Percentiles rank a stretch among this genome's conserved stretches.
phyloP scores from a whole-genome alignment of 1,140 invertebrate genomes.

The Atta texana region DNA sequence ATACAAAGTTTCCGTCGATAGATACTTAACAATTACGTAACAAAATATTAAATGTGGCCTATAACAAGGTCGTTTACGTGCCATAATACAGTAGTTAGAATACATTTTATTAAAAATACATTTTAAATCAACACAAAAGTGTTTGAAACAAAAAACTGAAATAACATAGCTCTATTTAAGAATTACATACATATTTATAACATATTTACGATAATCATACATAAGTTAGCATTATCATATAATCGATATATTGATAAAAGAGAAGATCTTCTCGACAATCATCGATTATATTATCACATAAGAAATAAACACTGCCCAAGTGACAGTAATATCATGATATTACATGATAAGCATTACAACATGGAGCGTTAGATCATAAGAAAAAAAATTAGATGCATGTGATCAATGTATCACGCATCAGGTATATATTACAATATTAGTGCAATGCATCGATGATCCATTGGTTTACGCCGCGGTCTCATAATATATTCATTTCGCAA shows the following conservation, averaged over 20 bases:
- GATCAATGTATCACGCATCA: background rate
- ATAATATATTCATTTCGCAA: background rate
- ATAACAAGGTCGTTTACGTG: background rate
- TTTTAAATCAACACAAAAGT: background rate
- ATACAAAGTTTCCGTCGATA: background rate
- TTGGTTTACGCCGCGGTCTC: background rate
- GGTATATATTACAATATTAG: background rate
- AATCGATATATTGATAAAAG: background rate
- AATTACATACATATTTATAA: background rate
- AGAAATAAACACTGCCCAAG: conserved; percentile 35
- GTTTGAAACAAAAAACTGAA: background rate
- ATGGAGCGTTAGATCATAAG: background rate
- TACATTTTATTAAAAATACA: background rate
- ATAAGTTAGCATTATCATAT: background rate
- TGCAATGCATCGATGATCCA: background rate
- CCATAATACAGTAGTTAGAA: conserved; percentile 6
- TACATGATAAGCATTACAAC: background rate
- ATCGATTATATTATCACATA: background rate
- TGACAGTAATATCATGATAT: conserved; percentile 32
- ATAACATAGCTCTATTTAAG: background rate
- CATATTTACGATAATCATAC: background rate
- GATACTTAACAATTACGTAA: background rate
- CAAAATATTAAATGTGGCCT: background rate
- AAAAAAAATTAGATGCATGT: background rate
- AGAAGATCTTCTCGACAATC: background rate